Evolutionary conservation across 2,888 invertebrate genomes (phyloP), one percentile per base, ranked within the genome.

Genomic region (Rhimphoctona megacephalus): DNA sequence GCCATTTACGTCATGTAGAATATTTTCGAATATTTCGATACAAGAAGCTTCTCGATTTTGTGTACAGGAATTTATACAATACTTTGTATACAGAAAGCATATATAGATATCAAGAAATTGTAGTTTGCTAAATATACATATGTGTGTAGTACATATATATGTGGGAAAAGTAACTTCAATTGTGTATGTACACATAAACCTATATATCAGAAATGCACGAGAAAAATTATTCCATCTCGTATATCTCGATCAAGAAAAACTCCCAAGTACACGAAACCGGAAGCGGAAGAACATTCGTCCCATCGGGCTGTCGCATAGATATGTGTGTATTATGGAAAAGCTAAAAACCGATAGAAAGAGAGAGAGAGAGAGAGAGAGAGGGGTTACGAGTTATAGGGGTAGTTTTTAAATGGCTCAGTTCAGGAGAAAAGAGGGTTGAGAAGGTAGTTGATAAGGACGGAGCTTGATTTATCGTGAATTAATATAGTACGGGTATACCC

Each of bases 391-490:
- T 46, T 46, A 11, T 39, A 22, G 39, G 49, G 39, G 54, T 17
- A 54, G 49, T 49, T 52, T 57, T 39, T 25, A 22, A 73, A 39
- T 73, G 67, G 30, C 66, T 33, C 22, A 22, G 25, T 19, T 39
- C 52, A 25, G 49, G 49, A 66, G 8, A n/a, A 77, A 78, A 36
- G 54, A 67, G 39, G 85, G 61, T 43, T 69, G 39, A 39, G 39
- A 39, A 9, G 39, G 39, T 39, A 64, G 78, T 85, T 64, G 78
- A 85, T 78, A 77, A 79, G 73, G 57, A 3, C 52, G 54, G 77
- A 81, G 78, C 49, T 77, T 84, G 85, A 87, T 89, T 88, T 83
- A 89, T 85, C 78, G 82, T 85, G 89, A 91, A 92, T 92, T 91
- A 92, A 92, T 91, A 91, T 90, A 88, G 89, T 87, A 81, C 86